These are phyloP conservation scores for Temnothorax rugatulus DNA, from an alignment of 2,888 invertebrate genomes.

Conservation along the genomic window DNA sequence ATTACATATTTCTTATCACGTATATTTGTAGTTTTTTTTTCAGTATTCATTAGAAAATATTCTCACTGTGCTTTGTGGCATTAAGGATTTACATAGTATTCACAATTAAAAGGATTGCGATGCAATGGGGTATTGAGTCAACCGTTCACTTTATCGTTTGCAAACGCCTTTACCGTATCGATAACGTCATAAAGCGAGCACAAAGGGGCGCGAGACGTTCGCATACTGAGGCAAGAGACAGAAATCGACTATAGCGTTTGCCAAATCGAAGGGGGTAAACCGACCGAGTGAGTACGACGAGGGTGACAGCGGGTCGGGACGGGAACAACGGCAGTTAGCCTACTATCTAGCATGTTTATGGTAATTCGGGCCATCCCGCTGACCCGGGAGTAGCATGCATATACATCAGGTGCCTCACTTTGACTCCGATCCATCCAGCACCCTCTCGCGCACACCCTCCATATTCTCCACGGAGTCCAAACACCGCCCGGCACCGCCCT, in stretches of 20 bases:
- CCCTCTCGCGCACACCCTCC: constrained; percentile 65
- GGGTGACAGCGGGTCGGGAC: constrained; percentile 55
- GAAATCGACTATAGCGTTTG: constrained; percentile 29
- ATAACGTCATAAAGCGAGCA: constrained; percentile 31
- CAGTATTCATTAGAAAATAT: neutral
- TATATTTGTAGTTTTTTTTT: neutral
- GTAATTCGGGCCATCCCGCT: constrained; percentile 80
- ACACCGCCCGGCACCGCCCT: constrained; percentile 60
- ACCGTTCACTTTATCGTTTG: neutral
- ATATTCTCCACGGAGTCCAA: constrained; percentile 68
- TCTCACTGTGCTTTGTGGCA: neutral
- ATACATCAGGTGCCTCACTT: constrained; percentile 81
- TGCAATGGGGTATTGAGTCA: neutral
- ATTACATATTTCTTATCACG: neutral
- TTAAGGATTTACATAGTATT: neutral
- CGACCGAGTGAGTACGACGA: constrained; percentile 38
- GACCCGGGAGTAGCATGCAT: constrained; percentile 81
- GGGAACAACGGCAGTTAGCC: constrained; percentile 79
- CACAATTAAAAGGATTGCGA: neutral
- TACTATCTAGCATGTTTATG: constrained; percentile 82
- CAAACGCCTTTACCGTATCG: neutral
- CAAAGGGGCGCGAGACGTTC: constrained; percentile 29
- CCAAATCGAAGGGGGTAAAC: constrained; percentile 49
- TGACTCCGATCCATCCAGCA: constrained; percentile 79
- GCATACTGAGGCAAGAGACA: constrained; percentile 24